Evolutionary conservation across 2,113 vertebrate genomes (phyloP), one percentile per base, ranked within the genome.

Genomic region (Pedetes capensis): DNA sequence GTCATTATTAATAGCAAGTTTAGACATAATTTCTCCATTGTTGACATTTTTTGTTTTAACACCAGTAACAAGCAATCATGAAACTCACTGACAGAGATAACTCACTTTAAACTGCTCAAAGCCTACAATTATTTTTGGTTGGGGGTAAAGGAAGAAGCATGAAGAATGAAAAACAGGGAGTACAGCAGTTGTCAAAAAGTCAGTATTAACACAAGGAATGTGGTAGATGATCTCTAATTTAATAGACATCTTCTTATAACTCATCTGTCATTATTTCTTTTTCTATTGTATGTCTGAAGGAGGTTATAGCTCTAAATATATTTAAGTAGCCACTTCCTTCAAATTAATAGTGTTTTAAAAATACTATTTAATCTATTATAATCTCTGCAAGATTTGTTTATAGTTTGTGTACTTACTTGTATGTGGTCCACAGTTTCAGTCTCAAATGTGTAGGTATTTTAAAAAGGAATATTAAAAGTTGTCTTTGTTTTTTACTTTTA

Each of bases 1-100:
- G 32, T 47, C 14, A 87, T 87, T 76, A 75, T 68, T 57, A 89
- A 32, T 42, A 63, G 42, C 1, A 29, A 76, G 44, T 87, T 69
- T 69, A 68, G 27, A 53, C 17, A 63, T 25, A 76, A 90, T 51
- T 12, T 42, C 3, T 91, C 16, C 37, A 53, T 74, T 75, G 53
- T 47, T 78, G 47, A 34, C 3, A 37, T 87, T 69, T 93, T 72
- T 83, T 96, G 82, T 61, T 91, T 47, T 78, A 34, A 94, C 14
- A 91, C 27, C 53, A 64, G 37, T 78, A 78, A 64, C 13, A 83
- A 93, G 6, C n/a, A 91, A 63, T 39, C 27, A 79, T 4, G 59
- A 27, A 14, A 20, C 10, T 61, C 51, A 83, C 18, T 76, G 25
- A 32, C n/a, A 71, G 64, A 90, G 47, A 89, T 80, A 59, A 83